These are phyloP conservation scores for Parazoanthus swiftii DNA, from an alignment of 92 coral and sea anemone species.

Conservation along the genomic window DNA sequence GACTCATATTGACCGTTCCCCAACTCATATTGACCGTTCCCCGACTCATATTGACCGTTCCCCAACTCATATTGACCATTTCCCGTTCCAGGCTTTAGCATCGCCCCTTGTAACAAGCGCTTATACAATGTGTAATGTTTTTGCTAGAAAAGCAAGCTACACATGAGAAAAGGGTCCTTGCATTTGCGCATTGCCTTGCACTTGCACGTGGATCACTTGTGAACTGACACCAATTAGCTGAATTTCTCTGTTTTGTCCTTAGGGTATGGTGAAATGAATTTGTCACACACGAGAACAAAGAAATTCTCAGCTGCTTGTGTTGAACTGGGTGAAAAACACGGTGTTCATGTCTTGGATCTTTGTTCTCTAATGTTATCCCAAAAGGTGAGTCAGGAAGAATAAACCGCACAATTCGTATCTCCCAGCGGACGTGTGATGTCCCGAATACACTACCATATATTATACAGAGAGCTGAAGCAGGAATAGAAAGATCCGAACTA, in stretches of 20 bases:
- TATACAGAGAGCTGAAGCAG: neutral
- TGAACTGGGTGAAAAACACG: slow-evolving; percentile 55
- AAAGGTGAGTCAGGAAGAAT: slow-evolving; percentile 38
- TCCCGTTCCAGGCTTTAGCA: no score
- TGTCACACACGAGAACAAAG: slow-evolving; percentile 56
- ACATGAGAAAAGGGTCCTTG: no score
- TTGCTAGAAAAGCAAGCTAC: no score
- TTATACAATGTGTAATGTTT: no score
- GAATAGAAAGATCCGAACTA: neutral
- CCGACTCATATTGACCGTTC: no score
- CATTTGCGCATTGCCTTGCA: neutral
- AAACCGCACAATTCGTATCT: neutral
- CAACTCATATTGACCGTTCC: no score
- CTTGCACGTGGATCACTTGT: neutral
- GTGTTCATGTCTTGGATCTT: slow-evolving; percentile 75
- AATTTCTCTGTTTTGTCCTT: neutral
- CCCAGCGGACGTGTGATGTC: neutral
- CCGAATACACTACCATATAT: neutral
- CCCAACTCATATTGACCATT: no score
- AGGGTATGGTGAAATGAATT: slow-evolving; percentile 30
- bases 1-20: no score
- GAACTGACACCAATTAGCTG: neutral
- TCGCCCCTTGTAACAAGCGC: no score
- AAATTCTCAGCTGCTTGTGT: slow-evolving; percentile 69
- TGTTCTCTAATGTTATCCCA: slow-evolving; percentile 58